Evolutionary conservation across 2,113 vertebrate genomes (phyloP).

Genomic region (Brachyistius frenatus): DNA sequence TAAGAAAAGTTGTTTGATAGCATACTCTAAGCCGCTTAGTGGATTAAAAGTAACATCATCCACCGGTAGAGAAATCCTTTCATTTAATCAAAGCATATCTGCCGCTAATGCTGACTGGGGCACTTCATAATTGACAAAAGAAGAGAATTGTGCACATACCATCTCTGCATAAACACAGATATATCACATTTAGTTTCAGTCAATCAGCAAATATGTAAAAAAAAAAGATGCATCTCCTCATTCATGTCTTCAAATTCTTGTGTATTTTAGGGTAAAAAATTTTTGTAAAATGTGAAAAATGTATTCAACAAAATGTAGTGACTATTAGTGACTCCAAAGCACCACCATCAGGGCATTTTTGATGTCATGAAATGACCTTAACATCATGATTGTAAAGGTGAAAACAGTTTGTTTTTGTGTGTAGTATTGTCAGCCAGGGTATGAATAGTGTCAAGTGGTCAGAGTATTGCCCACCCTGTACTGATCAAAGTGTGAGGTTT

Average conservation of each 20-base stretch:
- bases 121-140: not conserved
- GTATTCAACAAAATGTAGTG: not conserved
- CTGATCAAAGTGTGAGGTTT: conserved; percentile 63
- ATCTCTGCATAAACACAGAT: not conserved
- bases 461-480: conserved; percentile 23
- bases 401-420: not conserved
- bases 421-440: not conserved
- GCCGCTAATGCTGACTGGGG: not conserved
- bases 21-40: conserved; percentile 36
- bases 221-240: too few relatives aligned
- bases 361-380: not conserved
- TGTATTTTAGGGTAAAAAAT: too few relatives aligned
- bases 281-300: too few relatives aligned
- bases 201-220: not conserved
- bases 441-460: conserved; percentile 23
- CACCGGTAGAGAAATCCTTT: conserved; percentile 44
- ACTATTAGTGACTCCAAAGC: not conserved
- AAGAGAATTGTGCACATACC: not conserved
- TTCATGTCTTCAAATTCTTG: too few relatives aligned
- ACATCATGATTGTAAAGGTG: not conserved
- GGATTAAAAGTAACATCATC: conserved; percentile 43
- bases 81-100: conserved; percentile 51
- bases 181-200: not conserved
- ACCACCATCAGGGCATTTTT: not conserved
- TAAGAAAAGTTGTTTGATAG: conserved; percentile 27